Evolutionary conservation across 2,888 invertebrate species (phyloP), one percentile per base, ranked within the genome.

Genomic region (Cynaeus angustus): DNA sequence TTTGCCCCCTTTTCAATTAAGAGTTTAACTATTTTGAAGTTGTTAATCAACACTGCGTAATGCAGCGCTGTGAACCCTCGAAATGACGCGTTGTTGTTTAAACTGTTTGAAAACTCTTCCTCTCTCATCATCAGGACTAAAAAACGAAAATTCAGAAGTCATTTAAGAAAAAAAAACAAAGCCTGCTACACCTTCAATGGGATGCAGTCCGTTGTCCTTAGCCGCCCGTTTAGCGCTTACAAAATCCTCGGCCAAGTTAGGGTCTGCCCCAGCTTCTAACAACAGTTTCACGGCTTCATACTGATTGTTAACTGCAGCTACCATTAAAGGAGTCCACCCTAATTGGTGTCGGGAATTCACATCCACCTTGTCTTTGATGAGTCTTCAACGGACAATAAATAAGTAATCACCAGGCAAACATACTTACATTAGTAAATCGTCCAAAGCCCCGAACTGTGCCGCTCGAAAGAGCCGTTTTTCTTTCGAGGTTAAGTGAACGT

Each of bases 321-420:
- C 90, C 86, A 95, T 95, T 30, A 97, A 86, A 21, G 95, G 90
- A 9, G 94, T 95, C 96, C 97, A 97, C 55, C 97, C 97, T 50
- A 95, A 86, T 21, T 87, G 78, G 86, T 96, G 96, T 9, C 92
- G 87, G 52, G 84, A 81, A 86, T 96, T 94, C 0, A 92, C 87
- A 78, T 91, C 87, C 9, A 88, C 80, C 38, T 88, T 88, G 59
- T 85, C 85, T 62, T 85, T 64, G 10, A 62, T 33, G 10, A 68
- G 53, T 5, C 68, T 68, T 10, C 28, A 52, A 52, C 4, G n/a
- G 28, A 12, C 21, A 28, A 50, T n/a, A n/a, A n/a, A n/a, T n/a
- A n/a, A n/a, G n/a, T n/a, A n/a, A n/a, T n/a, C n/a, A n/a, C n/a
- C n/a, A n/a, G n/a, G n/a, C n/a, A n/a, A n/a, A n/a, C n/a, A n/a